A percentile compares a stretch with the other conserved stretches of the same genome.
phyloP scores from a whole-genome alignment of 2,113 vertebrate species.

The Carollia perspicillata region DNA sequence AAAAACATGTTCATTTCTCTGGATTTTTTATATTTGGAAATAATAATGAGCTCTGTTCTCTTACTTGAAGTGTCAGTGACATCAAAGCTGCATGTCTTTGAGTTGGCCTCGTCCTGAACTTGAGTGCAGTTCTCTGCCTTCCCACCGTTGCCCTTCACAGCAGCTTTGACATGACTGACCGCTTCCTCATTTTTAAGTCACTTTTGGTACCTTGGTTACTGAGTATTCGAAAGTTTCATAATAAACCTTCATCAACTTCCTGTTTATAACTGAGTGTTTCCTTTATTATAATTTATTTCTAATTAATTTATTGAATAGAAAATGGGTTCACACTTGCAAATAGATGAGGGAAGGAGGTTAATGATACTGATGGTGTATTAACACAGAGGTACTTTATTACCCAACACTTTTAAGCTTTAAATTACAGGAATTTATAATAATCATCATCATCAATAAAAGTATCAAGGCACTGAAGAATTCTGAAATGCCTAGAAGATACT shows the following conservation, averaged over 20 bases:
- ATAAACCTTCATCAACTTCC: neutral
- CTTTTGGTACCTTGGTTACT: neutral
- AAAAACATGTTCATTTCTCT: neutral
- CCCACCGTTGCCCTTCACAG: neutral
- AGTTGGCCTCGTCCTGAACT: slow-evolving; percentile 3
- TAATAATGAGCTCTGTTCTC: neutral
- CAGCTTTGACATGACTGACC: neutral
- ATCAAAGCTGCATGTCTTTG: neutral
- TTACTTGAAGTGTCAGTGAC: neutral
- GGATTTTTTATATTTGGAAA: slow-evolving; percentile 21
- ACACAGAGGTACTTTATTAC: slow-evolving; percentile 1
- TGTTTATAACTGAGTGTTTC: neutral
- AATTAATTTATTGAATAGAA: slow-evolving; percentile 23
- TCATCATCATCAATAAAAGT: neutral
- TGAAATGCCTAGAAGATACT: neutral
- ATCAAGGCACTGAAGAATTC: neutral
- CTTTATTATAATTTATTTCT: neutral
- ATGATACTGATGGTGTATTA: neutral
- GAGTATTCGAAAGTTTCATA: neutral
- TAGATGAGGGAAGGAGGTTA: neutral
- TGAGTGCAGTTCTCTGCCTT: neutral
- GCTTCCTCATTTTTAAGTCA: neutral
- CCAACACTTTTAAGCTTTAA: neutral
- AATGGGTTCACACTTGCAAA: neutral
- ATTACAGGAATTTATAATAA: neutral